Percentiles rank a stretch among this genome's conserved stretches.
Evolutionary conservation across 2,797 vertebrate genomes (phyloP).

Genomic region (Australoheros facetus): DNA sequence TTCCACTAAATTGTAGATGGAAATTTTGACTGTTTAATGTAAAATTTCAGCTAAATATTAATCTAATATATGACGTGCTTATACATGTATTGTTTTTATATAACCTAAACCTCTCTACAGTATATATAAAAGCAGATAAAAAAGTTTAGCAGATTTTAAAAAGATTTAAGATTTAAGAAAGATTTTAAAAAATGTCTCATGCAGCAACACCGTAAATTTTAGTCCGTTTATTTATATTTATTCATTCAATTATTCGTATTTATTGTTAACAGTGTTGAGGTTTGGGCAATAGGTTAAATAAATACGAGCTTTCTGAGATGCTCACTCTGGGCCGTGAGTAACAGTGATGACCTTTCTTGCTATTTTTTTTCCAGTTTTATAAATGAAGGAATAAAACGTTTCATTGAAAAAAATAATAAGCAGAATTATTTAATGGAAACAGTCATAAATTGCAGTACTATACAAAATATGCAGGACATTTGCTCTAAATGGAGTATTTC

Average conservation of each 20-base stretch:
- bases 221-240: not conserved
- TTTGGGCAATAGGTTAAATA: not conserved
- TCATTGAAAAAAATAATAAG: not conserved
- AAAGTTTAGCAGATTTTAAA: not conserved
- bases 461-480: rapidly evolving
- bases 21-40: not conserved
- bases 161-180: too few relatives aligned
- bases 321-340: not conserved
- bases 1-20: rapidly evolving
- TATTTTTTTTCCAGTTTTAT: not conserved
- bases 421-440: not conserved
- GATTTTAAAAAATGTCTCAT: too few relatives aligned
- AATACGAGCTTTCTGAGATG: not conserved
- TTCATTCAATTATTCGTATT: not conserved
- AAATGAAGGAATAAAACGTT: not conserved
- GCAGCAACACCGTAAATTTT: not conserved
- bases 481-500: not conserved
- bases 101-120: not conserved
- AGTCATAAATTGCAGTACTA: rapidly evolving
- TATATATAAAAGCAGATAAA: not conserved
- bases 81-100: not conserved
- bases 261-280: not conserved
- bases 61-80: not conserved
- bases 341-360: not conserved
- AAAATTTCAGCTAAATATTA: not conserved